phyloP scores from a whole-genome alignment of 2,797 vertebrate genomes.

The Darevskia nairensis region DNA sequence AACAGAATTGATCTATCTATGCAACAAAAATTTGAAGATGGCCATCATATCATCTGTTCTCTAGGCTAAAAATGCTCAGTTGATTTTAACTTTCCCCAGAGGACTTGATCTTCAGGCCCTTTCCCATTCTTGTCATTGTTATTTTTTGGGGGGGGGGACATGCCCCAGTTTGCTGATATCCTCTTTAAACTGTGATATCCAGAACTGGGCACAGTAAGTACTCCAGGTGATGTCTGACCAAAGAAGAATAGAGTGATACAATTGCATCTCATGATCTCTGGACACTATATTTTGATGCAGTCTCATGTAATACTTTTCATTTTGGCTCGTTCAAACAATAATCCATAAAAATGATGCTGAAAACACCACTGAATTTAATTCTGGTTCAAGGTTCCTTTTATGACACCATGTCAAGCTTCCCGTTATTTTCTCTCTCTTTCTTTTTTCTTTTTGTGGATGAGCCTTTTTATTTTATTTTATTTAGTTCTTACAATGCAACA shows the following conservation, averaged over 20 bases:
- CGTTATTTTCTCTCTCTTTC: too few relatives aligned
- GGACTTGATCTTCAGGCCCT: background rate
- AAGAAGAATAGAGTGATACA: too few relatives aligned
- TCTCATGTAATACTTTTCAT: background rate
- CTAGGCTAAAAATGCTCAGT: background rate
- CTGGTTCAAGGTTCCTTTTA: slow-evolving; percentile 20
- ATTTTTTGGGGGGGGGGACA: background rate
- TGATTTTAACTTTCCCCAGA: background rate
- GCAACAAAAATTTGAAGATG: background rate
- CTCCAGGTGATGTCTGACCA: too few relatives aligned
- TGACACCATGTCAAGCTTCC: background rate
- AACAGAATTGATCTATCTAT: too few relatives aligned
- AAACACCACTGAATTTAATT: slow-evolving; percentile 19
- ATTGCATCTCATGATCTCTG: background rate
- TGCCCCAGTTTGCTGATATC: background rate
- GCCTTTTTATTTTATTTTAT: too few relatives aligned
- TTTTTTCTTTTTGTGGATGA: too few relatives aligned
- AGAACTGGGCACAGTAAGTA: background rate
- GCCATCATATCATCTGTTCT: background rate
- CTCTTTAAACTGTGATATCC: background rate
- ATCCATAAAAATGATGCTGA: background rate
- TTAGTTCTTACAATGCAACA: too few relatives aligned
- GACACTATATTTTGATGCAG: background rate
- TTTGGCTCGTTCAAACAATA: slow-evolving; percentile 3
- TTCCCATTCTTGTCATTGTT: background rate